These are phyloP conservation scores for Poeciliopsis turneri DNA, from an alignment of 2,797 vertebrate species.

Conservation along the genomic window DNA sequence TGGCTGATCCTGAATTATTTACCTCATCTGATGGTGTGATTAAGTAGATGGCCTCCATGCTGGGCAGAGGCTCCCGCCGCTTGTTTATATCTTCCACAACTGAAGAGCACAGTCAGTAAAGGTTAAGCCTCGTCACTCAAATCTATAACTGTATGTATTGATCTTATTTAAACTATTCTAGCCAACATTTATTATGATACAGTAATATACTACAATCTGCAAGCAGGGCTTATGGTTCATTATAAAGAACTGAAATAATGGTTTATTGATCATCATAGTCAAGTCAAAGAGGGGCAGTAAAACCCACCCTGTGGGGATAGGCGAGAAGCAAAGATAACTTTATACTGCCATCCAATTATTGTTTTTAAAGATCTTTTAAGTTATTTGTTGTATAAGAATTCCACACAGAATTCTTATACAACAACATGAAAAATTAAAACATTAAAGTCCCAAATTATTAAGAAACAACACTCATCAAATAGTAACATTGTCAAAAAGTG, in stretches of 20 bases:
- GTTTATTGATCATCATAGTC: not conserved
- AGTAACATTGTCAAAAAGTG: not conserved
- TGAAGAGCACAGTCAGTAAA: constrained; percentile 46
- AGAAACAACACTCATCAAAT: not conserved
- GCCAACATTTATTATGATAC: not conserved
- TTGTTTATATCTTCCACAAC: constrained; percentile 98
- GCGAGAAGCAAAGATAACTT: not conserved
- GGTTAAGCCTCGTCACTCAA: not conserved
- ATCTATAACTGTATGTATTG: not conserved
- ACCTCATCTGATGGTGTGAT: constrained; percentile 84
- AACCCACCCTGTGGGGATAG: not conserved
- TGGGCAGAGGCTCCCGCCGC: constrained; percentile 92
- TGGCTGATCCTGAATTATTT: constrained; percentile 3
- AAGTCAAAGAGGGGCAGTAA: not conserved
- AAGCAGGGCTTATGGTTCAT: not conserved
- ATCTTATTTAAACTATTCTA: not conserved
- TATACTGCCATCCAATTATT: not conserved
- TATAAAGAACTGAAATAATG: not conserved
- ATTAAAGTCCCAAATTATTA: not conserved
- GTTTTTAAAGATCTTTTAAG: not conserved
- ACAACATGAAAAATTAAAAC: not conserved
- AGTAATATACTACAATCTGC: not conserved
- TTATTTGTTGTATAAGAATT: not conserved
- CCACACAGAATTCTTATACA: too few relatives aligned
- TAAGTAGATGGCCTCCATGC: constrained; percentile 87